phyloP scores from a whole-genome alignment of 2,113 vertebrate species.

The Crotophaga sulcirostris region DNA sequence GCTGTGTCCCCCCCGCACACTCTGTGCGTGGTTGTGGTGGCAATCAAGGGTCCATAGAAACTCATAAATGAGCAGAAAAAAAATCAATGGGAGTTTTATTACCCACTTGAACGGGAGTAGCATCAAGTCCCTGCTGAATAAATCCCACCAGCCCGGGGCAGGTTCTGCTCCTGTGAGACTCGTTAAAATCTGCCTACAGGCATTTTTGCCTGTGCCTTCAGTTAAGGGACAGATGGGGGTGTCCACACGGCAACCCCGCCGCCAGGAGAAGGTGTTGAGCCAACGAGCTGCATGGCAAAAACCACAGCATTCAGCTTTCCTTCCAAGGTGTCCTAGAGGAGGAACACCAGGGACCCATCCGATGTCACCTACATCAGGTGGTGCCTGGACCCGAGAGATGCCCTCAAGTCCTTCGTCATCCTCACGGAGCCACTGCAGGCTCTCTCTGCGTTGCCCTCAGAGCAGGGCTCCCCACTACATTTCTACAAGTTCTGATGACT shows the following conservation, averaged over 20 bases:
- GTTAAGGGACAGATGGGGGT: neutral
- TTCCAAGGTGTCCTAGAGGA: neutral
- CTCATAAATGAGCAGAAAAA: neutral
- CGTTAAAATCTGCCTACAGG: neutral
- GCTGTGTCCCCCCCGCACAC: neutral
- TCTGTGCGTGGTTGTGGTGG: neutral
- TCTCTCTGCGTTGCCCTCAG: neutral
- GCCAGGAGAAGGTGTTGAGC: fast-evolving
- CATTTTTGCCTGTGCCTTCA: neutral
- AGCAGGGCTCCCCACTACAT: neutral
- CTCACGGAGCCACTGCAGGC: neutral
- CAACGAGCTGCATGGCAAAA: neutral
- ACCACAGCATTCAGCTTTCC: neutral
- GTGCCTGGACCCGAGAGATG: neutral
- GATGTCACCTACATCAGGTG: neutral
- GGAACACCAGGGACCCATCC: neutral
- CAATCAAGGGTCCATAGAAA: neutral
- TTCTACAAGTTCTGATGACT: neutral
- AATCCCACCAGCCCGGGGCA: neutral
- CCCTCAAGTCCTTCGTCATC: fast-evolving
- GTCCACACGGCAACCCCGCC: neutral
- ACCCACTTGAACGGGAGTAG: neutral
- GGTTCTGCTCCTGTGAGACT: neutral
- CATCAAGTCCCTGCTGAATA: neutral
- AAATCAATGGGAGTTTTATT: neutral